phyloP scores from a whole-genome alignment of 1,140 invertebrate species.

The Ips typographus region DNA sequence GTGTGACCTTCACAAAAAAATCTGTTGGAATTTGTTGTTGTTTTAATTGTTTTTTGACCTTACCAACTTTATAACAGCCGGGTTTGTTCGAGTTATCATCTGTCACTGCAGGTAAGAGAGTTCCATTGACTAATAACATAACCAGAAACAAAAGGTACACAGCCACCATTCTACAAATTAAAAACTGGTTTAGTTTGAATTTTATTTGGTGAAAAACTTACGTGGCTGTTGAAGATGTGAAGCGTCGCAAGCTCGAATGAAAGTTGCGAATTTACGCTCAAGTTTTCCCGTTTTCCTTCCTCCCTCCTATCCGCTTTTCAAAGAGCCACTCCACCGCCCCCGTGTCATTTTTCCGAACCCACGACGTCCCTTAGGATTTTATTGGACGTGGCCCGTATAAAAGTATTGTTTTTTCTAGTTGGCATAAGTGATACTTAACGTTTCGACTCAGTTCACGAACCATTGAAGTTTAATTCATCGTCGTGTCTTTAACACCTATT shows the following conservation, averaged over 20 bases:
- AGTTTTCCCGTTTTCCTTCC: conserved; percentile 29
- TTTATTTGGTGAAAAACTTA: conserved; percentile 9
- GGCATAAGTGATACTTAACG: no score
- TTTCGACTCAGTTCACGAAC: no score
- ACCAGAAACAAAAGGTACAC: conserved; percentile 47
- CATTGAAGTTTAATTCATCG: no score
- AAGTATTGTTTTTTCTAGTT: no score
- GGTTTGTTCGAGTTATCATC: conserved; percentile 59
- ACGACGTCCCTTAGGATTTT: no score
- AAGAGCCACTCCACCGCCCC: conserved; percentile 24
- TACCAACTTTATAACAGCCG: conserved; percentile 65
- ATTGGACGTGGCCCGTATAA: no score
- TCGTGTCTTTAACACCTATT: no score
- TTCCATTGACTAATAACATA: conserved; percentile 43
- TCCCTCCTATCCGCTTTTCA: conserved; percentile 23
- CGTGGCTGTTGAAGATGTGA: conserved; percentile 22
- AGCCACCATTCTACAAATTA: conserved; percentile 47
- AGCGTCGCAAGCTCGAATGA: conserved; percentile 28
- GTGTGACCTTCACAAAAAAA: conserved; percentile 65
- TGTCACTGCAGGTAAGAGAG: conserved; percentile 38
- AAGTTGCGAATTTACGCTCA: conserved; percentile 28
- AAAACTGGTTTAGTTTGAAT: not conserved
- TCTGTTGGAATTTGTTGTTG: conserved; percentile 1
- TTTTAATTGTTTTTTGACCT: conserved; percentile 39
- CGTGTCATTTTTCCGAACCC: conserved; percentile 4